Evolutionary conservation across 2,113 vertebrate species (phyloP), one percentile per base, ranked within the genome.

Genomic region (Gorsachius goisagi): DNA sequence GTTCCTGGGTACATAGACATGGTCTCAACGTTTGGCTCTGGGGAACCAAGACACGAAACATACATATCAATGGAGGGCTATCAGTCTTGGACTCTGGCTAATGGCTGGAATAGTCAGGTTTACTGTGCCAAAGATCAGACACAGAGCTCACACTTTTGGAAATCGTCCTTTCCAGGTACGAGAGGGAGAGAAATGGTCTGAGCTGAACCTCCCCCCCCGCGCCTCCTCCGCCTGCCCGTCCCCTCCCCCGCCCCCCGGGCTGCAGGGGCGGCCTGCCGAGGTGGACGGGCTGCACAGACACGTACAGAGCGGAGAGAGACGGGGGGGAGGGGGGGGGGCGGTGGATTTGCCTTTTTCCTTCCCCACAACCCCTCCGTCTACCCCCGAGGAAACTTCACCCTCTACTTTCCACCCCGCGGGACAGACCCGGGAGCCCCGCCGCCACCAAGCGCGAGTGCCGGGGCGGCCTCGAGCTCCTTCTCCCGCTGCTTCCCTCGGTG

Each of bases 131-230:
- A 99, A 97, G 98, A 99, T 93, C 98, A 99, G 98, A 97, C 98
- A 33, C 98, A 98, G 96, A 98, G 98, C 88, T 98, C 98, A 60
- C 98, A 99, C 95, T 98, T 99, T 92, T 99, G 99, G 98, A 99
- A 99, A 95, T 98, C 98, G 39, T 98, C 98, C 91, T 98, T 98
- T 96, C 97, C 98, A 98, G 99, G 99, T 99, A 99, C 93, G 98
- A n/a, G 79, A 90, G 66, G 60, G 86, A 86, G 62, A 80, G 69
- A 93, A 68, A 71, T n/a, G 90, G 82, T 85, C 92, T 68, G 85
- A 96, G 28, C 39, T 58, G 74, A 78, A 24, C 15, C 75, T 13
- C 75, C 76, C 95, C 77, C 22, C n/a, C 53, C 68, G 44, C 49
- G 39, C 58, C 85, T 78, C 83, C 84, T 76, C 83, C 77, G 66